Conservation (phyloP, 1,140 invertebrate genomes). For the Harlomillsia oculata region DNA sequence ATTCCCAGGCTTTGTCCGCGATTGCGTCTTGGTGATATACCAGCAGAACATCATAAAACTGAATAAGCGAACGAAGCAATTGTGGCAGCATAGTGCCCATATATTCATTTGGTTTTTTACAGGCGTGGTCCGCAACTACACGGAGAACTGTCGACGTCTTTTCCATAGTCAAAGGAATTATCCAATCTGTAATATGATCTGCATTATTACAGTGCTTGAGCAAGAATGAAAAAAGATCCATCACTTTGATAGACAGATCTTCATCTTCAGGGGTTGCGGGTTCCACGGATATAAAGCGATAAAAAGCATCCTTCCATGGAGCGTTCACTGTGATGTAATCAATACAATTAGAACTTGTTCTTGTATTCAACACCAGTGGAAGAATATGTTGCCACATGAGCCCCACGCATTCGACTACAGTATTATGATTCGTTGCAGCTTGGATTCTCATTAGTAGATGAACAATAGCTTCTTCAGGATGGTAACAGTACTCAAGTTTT, state of each 20-base stretch:
- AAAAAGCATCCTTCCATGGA: slow-evolving; percentile 30
- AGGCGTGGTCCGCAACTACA: neutral
- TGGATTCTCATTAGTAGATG: slow-evolving; percentile 19
- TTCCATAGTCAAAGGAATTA: slow-evolving; percentile 23
- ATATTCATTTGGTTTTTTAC: neutral
- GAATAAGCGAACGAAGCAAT: slow-evolving; percentile 13
- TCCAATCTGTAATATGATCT: slow-evolving; percentile 19
- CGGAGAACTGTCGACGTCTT: slow-evolving; percentile 16
- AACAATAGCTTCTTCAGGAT: neutral
- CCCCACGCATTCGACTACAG: slow-evolving; percentile 13
- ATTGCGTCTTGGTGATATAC: neutral
- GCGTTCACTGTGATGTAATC: slow-evolving; percentile 4
- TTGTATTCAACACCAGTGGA: slow-evolving; percentile 8
- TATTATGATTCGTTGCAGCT: slow-evolving; percentile 25
- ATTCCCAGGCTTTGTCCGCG: slow-evolving; percentile 1
- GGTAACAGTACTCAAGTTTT: neutral
- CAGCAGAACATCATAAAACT: slow-evolving; percentile 19
- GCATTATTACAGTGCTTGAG: slow-evolving; percentile 5
- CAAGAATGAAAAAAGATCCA: slow-evolving; percentile 24
- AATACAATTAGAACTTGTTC: neutral
- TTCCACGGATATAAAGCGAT: slow-evolving; percentile 33
- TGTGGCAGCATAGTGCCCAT: slow-evolving; percentile 18
- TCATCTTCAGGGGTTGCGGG: slow-evolving; percentile 29
- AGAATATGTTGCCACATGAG: slow-evolving; percentile 6
- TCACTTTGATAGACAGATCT: slow-evolving; percentile 15